Base-by-base conservation (phyloP, 2,113 vertebrate species). In the Gasterosteus nipponicus region DNA sequence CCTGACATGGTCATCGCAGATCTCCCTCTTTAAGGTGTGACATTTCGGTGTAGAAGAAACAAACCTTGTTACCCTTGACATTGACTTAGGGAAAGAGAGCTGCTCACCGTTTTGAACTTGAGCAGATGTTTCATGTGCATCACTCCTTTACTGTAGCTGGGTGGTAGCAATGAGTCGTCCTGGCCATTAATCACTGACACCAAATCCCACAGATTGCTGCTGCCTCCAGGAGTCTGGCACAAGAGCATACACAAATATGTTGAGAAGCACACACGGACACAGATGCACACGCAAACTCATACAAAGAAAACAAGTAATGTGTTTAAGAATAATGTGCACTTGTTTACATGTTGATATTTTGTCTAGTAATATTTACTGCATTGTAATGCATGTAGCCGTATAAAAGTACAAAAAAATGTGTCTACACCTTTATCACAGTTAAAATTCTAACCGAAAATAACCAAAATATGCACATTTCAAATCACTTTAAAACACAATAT, bases 51-150 rank as follows among this genome's bases (percentile, higher is more conserved):
- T 31, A 57, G 54, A 57, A 31, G 29, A 57, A 15, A 57, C 26
- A 57, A 31, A 57, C 54, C 54, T 57, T 16, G 6, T 51, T 33
- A 16, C 2, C 33, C 29, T 39, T 2, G 26, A 15, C 19, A 5
- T 5, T 18, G 18, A 80, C 10, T 65, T 12, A 4, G 26, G 2
- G 5, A 11, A 35, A 38, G 2, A 38, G 18, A 19, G n/a, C 3
- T 22, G 92, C 96, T 94, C 86, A 99, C 98, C 6, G 92, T 97
- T 93, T 95, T 97, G 85, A 97, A 99, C 87, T 96, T 96, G 75
- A 96, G 76, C 64, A 99, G 94, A 81, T 99, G 98, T 76, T 96
- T 98, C 93, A 96, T 95, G 82, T 99, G 98, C 96, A 99, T 96
- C 84, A 99, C 95, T 68, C 98, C 97, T 88, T 96, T 96, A 83